Conservation (phyloP, 2,113 vertebrate genomes). For the Geococcyx californianus region DNA sequence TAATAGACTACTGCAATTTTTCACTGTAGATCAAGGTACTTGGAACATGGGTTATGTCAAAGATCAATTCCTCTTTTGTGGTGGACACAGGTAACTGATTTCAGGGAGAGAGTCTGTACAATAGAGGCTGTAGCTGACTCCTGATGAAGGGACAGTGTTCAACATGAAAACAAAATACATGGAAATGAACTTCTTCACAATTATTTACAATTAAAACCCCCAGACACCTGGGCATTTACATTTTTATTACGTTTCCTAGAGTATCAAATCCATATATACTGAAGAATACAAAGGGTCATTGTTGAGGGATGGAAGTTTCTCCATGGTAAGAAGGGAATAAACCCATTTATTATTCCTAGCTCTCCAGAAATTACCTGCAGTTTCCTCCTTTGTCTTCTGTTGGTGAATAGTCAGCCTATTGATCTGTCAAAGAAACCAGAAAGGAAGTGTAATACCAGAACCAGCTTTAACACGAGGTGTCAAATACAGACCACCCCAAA, state of each 20-base stretch:
- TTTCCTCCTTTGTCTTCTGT: not conserved
- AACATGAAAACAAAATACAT: not conserved
- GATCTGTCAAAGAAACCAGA: not conserved
- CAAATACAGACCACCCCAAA: not conserved
- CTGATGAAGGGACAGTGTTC: accelerated
- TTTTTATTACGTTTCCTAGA: not conserved
- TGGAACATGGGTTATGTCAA: accelerated
- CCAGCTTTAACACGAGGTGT: not conserved
- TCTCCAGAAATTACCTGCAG: not conserved
- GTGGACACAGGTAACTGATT: accelerated
- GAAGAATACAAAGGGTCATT: not conserved
- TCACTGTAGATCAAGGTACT: not conserved
- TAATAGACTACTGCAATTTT: not conserved
- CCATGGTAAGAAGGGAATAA: not conserved
- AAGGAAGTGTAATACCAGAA: not conserved
- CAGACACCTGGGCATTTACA: not conserved
- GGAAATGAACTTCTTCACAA: not conserved
- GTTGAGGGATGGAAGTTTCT: not conserved
- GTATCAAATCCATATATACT: not conserved
- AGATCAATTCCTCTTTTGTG: not conserved
- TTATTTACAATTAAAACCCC: not conserved
- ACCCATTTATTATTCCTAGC: accelerated
- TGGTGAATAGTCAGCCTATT: not conserved
- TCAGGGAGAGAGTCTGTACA: not conserved
- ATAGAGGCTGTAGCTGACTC: not conserved